A percentile compares a stretch with the other conserved stretches of the same genome.
These are phyloP conservation scores for Xiphorhynchus erythropygius DNA, from an alignment of 2,797 vertebrate genomes.

Conservation along the genomic window DNA sequence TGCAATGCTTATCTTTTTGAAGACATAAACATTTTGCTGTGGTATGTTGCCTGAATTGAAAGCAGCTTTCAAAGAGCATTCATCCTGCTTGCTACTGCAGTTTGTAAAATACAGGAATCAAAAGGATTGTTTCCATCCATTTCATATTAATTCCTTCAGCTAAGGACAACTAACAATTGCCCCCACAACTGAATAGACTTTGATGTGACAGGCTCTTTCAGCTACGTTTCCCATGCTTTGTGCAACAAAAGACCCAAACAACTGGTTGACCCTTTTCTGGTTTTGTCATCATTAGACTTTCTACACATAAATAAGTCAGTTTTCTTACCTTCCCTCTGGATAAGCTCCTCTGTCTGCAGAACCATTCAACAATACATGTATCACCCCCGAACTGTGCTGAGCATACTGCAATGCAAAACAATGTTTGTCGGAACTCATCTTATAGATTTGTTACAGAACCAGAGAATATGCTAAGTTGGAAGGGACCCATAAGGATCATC, in stretches of 20 bases:
- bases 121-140: neutral
- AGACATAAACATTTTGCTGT: neutral
- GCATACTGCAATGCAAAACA: conserved; percentile 74
- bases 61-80: neutral
- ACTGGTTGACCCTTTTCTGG: neutral
- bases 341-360: conserved; percentile 75
- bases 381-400: conserved; percentile 72
- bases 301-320: neutral
- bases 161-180: neutral
- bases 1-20: neutral
- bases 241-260: neutral
- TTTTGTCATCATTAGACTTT: neutral
- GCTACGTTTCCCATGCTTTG: neutral
- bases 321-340: conserved; percentile 74
- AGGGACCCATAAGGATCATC: neutral
- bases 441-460: neutral
- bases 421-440: neutral
- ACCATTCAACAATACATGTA: conserved; percentile 77
- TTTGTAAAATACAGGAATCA: neutral
- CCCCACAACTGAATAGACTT: neutral
- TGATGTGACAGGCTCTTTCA: neutral
- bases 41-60: neutral
- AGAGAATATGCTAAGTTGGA: neutral
- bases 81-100: neutral
- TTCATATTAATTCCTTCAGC: neutral